phyloP scores from a whole-genome alignment of 1,140 invertebrate genomes.

The Apis laboriosa region DNA sequence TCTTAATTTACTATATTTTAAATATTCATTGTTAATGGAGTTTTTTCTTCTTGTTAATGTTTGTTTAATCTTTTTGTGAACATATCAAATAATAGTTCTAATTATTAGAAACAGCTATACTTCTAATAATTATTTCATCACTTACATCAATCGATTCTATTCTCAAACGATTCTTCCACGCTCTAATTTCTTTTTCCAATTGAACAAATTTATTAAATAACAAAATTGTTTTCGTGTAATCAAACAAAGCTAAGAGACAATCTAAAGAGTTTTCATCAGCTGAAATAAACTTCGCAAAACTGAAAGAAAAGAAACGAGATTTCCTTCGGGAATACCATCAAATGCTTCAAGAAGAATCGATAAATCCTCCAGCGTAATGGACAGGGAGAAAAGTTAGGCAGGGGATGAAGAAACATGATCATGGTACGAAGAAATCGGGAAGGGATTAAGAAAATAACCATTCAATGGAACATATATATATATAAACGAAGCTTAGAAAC shows the following conservation, averaged over 20 bases:
- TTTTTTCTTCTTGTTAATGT: too few relatives aligned
- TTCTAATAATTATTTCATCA: too few relatives aligned
- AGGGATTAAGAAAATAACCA: not conserved
- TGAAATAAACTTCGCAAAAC: not conserved
- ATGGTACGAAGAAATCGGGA: not conserved
- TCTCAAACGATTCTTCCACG: too few relatives aligned
- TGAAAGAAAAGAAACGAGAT: not conserved
- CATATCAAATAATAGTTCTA: too few relatives aligned
- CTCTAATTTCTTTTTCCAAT: not conserved
- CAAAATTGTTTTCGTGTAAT: not conserved
- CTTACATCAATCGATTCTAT: too few relatives aligned
- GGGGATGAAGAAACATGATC: not conserved
- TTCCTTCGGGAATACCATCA: constrained; percentile 1
- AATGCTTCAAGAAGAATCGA: constrained; percentile 23
- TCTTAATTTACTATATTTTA: too few relatives aligned
- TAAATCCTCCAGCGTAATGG: constrained; percentile 22
- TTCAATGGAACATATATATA: not conserved
- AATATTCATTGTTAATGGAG: too few relatives aligned
- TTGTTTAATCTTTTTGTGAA: too few relatives aligned
- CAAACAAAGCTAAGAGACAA: not conserved
- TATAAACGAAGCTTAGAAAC: not conserved
- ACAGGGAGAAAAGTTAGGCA: constrained; percentile 22
- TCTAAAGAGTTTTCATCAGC: not conserved
- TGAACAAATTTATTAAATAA: not conserved
- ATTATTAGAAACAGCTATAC: too few relatives aligned